Evolutionary conservation across 1,140 invertebrate genomes (phyloP), one percentile per base, ranked within the genome.

Genomic region (Megalonaias nervosa): DNA sequence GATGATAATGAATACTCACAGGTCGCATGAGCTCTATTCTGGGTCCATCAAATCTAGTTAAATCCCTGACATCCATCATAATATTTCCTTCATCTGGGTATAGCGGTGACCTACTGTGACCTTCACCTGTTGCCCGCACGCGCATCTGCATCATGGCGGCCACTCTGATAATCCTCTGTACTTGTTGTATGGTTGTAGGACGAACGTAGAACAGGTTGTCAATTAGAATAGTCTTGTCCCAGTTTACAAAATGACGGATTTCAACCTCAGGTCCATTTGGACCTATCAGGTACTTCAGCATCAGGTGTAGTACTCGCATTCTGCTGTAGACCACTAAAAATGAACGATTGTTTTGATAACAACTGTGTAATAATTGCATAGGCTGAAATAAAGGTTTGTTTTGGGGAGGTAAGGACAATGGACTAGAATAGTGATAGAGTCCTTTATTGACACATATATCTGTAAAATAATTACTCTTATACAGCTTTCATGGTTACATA

Each of bases 41-140:
- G 1, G 81, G 81, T n/a, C 83, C 83, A 62, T 84, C 83, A 59
- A 82, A 81, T 59, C 83, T 58, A 60, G 75, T 26, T 13, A 84
- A 60, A 38, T 72, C 62, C 60, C 79, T 31, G 23, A 82, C 80
- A 57, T 82, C 81, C 81, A 84, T 84, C 77, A 82, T 77, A 17
- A 84, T 80, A 64, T 84, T 77, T 6, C 83, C 83, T 59, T 82
- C 81, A 60, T 84, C 83, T n/a, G 80, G 81, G 65, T 81, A 84
- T 55, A 84, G 67, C 1, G 82, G 82, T 3, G 79, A 81, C 21
- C 83, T 31, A 6, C 73, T 73, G 60, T 81, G 79, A 31, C 83
- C 83, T 9, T 60, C 77, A 9, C 81, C 83, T 23, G 77, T 81
- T 3, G 83, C 83, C 4, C 83, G 67, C 3, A 82, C 77, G 13